Conservation (phyloP, 2,888 invertebrate genomes). For the Hyposoter didymator region DNA sequence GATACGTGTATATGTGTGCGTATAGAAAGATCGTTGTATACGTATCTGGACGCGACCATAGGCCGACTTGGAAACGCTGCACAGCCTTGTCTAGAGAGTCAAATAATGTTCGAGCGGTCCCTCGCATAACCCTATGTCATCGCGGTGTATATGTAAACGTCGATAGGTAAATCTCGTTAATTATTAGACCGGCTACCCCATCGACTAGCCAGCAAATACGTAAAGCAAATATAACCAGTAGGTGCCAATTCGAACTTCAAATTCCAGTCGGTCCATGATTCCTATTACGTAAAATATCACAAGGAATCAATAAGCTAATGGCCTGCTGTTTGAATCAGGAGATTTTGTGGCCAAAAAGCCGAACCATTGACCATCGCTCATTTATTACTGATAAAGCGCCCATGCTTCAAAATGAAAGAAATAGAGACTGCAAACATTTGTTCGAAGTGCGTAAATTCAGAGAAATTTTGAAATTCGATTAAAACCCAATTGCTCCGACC, state of each 20-base stretch:
- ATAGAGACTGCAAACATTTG: not conserved
- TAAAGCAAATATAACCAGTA: constrained; percentile 3
- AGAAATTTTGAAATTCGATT: not conserved
- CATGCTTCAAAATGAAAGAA: not conserved
- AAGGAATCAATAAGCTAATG: constrained; percentile 5
- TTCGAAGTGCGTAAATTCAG: not conserved
- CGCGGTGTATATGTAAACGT: constrained; percentile 3
- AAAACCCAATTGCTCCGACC: not conserved
- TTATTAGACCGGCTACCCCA: constrained; percentile 49
- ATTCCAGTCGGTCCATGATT: not conserved
- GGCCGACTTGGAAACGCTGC: constrained; percentile 23
- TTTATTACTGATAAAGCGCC: not conserved
- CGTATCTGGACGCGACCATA: constrained; percentile 10
- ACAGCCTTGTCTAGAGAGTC: constrained; percentile 50
- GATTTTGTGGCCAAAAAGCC: not conserved
- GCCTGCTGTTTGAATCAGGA: not conserved
- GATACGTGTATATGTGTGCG: too few species aligned
- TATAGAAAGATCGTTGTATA: not conserved
- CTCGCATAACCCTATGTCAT: constrained; percentile 25
- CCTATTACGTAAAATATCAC: not conserved
- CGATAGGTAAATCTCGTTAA: constrained; percentile 58
- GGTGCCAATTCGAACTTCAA: constrained; percentile 7
- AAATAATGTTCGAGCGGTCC: constrained; percentile 51
- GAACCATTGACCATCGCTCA: not conserved
- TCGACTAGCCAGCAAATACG: constrained; percentile 7